Percentiles rank a stretch among this genome's conserved stretches.
Evolutionary conservation across 1,140 invertebrate genomes (phyloP).

Genomic region (Melitaea cinxia): DNA sequence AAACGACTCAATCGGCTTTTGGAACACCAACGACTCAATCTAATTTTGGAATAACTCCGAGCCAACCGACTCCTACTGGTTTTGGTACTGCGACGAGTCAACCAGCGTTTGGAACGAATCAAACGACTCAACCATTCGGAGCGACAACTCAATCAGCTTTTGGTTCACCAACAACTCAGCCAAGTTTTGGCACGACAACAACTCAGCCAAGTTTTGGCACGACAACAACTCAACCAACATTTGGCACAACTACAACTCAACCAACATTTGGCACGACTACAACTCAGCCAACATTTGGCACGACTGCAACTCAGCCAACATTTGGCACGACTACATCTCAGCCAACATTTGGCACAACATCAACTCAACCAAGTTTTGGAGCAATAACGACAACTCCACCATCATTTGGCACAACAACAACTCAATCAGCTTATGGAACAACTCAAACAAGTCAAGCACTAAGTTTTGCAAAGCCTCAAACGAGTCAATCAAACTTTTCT

Average conservation of each 20-base stretch:
- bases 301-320: conserved; percentile 22
- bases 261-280: conserved; percentile 7
- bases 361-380: conserved; percentile 13
- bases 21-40: too few relatives aligned
- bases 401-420: conserved; percentile 14
- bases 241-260: conserved; percentile 32
- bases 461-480: conserved; percentile 29
- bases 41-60: too few relatives aligned
- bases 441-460: conserved; percentile 25
- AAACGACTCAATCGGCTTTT: too few relatives aligned
- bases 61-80: too few relatives aligned
- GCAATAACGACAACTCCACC: conserved; percentile 19
- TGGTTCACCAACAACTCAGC: too few relatives aligned
- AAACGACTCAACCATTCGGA: too few relatives aligned
- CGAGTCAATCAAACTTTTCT: conserved; percentile 5
- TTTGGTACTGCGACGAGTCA: too few relatives aligned
- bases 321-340: conserved; percentile 10
- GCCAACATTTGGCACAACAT: conserved; percentile 17
- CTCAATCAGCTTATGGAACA: conserved; percentile 11
- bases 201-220: neutral
- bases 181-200: conserved; percentile 30
- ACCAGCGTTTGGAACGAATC: too few relatives aligned
- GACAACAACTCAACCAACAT: conserved; percentile 30
- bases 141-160: too few relatives aligned
- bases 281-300: conserved; percentile 35